These are phyloP conservation scores for Ips typographus DNA, from an alignment of 1,140 invertebrate species.

Conservation along the genomic window DNA sequence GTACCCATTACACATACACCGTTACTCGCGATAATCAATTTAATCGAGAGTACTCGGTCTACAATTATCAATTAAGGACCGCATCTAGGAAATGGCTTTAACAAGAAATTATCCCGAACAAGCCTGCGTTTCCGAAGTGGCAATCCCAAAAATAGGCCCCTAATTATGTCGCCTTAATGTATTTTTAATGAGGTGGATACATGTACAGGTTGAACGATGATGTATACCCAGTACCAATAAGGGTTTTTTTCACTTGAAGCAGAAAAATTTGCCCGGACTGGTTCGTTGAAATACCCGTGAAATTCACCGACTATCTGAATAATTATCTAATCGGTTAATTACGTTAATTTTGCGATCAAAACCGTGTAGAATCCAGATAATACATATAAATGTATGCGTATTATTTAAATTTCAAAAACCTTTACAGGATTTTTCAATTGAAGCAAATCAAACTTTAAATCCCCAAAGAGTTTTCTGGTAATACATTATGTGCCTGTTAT, in stretches of 20 bases:
- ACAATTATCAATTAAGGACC: constrained; percentile 2
- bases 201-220: background rate
- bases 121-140: background rate
- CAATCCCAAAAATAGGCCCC: background rate
- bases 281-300: background rate
- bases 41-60: background rate
- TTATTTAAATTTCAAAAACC: constrained; percentile 1
- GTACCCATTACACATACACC: too few species aligned
- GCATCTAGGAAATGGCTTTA: background rate
- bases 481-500: background rate
- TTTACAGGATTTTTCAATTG: too few species aligned
- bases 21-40: too few species aligned
- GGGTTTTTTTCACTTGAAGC: background rate
- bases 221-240: background rate
- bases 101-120: background rate
- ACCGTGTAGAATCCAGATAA: background rate
- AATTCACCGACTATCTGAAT: background rate
- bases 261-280: background rate
- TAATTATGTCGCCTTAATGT: background rate
- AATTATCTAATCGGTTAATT: constrained; percentile 3
- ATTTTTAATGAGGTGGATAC: background rate
- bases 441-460: too few species aligned
- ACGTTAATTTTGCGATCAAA: background rate
- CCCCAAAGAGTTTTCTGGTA: too few species aligned
- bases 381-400: background rate